A percentile compares a stretch with the other conserved stretches of the same genome.
Conservation (phyloP, 2,888 invertebrate genomes). For the Trissolcus brochymenae region DNA sequence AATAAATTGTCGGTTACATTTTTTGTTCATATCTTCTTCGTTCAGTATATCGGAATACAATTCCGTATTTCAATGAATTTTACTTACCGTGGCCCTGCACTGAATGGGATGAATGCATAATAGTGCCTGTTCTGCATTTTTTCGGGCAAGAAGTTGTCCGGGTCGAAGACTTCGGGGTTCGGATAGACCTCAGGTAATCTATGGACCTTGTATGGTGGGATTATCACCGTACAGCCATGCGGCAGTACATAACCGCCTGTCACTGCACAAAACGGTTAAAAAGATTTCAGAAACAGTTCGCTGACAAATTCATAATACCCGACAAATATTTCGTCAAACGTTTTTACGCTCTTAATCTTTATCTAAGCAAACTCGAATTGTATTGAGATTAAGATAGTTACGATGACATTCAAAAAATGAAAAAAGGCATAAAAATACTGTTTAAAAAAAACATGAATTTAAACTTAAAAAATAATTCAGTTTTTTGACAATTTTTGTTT, state of each 20-base stretch:
- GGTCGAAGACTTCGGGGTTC: slow-evolving; percentile 87
- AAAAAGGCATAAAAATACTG: too few relatives aligned
- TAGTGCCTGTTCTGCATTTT: slow-evolving; percentile 86
- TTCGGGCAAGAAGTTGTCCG: slow-evolving; percentile 91
- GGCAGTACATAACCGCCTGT: slow-evolving; percentile 83
- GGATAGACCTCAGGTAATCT: slow-evolving; percentile 84
- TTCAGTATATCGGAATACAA: slow-evolving; percentile 22
- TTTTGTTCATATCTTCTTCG: slow-evolving; percentile 1
- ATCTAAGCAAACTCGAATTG: background rate
- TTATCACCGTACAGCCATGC: slow-evolving; percentile 82
- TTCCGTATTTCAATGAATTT: slow-evolving; percentile 44
- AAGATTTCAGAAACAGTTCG: slow-evolving; percentile 23
- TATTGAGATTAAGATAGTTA: too few relatives aligned
- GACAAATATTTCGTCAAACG: slow-evolving; percentile 3
- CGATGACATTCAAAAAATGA: too few relatives aligned
- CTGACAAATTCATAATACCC: slow-evolving; percentile 32
- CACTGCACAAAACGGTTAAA: slow-evolving; percentile 74
- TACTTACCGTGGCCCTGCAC: slow-evolving; percentile 84
- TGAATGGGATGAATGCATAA: slow-evolving; percentile 89
- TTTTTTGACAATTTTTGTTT: too few relatives aligned
- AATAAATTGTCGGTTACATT: slow-evolving; percentile 21
- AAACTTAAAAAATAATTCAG: background rate
- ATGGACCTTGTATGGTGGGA: slow-evolving; percentile 84
- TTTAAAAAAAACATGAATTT: background rate
- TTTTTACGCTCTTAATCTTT: slow-evolving; percentile 32